phyloP scores from a whole-genome alignment of 2,888 invertebrate species.

The Choristoneura rosaceana region DNA sequence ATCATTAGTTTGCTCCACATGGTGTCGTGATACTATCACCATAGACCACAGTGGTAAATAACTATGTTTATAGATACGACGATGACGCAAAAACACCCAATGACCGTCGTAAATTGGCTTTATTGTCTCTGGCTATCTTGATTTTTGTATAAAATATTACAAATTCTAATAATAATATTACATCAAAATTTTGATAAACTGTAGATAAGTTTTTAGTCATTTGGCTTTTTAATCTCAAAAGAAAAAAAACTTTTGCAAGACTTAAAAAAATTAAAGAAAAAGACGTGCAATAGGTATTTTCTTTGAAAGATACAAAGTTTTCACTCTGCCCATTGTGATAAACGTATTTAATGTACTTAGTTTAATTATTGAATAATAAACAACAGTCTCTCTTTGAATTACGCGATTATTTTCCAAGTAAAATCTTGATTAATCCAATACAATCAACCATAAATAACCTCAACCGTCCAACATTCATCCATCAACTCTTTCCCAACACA shows the following conservation, averaged over 20 bases:
- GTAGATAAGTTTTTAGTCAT: no score
- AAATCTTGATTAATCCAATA: neutral
- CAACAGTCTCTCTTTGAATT: no score
- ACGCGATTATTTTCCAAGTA: neutral
- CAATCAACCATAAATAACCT: conserved; percentile 28
- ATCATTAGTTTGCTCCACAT: conserved; percentile 78
- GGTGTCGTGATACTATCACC: conserved; percentile 77
- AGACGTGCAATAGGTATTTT: no score
- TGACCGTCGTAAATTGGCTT: conserved; percentile 34
- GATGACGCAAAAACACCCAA: conserved; percentile 52
- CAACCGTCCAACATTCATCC: conserved; percentile 51
- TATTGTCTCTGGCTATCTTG: conserved; percentile 35
- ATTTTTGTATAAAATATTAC: conserved; percentile 36
- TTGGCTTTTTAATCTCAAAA: no score
- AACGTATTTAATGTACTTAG: no score
- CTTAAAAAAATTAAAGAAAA: no score
- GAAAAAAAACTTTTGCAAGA: no score
- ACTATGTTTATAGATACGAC: conserved; percentile 65
- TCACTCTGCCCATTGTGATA: no score
- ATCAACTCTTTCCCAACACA: conserved; percentile 71
- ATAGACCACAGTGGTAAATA: conserved; percentile 54
- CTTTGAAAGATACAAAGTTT: no score
- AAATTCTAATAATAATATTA: neutral
- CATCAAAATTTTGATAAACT: no score
- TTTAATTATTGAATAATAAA: no score